Evolutionary conservation across 2,888 invertebrate species (phyloP), one percentile per base, ranked within the genome.

Genomic region (Metallyticus violacea): DNA sequence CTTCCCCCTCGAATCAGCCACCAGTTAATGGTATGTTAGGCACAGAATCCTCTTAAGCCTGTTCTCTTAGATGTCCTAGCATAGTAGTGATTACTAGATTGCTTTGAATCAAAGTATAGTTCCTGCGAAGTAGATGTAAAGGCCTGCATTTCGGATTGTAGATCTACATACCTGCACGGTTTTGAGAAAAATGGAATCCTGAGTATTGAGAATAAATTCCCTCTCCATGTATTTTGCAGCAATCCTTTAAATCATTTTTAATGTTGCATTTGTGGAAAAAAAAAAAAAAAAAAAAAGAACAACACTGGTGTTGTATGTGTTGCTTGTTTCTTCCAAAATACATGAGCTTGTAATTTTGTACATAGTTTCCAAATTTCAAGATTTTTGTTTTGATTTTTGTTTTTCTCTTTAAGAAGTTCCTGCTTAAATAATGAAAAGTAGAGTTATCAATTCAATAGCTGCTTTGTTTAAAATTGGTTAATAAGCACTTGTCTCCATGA

Each of bases 1-100:
- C 88, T 81, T 86, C 88, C 81, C 87, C 88, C 85, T 90, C 90
- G 83, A 90, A 89, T 88, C 90, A 90, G 88, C 89, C 90, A 83
- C 90, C 90, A 86, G 89, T 90, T 89, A 90, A 90, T 90, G 90
- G 90, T 90, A 90, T 88, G 90, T 89, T 86, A 86, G 86, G 86
- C 40, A 77, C 76, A 27, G 30, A 40, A 26, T 15, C 77, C 77
- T 77, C 26, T 62, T 83, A 77, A 28, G 85, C 29, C 81, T 85
- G 77, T 85, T 81, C 76, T 28, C 76, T 85, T 77, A 77, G 77
- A 77, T 85, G 81, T 85, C 80, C 9, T 62, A 62, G 40, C 40
- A 62, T 40, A 62, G 40, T 62, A 62, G 40, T 62, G 40, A 62
- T 62, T 22, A 15, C 40, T 62, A 62, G 40, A 62, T 15, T 62